Conservation (phyloP, 2,888 invertebrate species). For the Oxystoma pomonae region DNA sequence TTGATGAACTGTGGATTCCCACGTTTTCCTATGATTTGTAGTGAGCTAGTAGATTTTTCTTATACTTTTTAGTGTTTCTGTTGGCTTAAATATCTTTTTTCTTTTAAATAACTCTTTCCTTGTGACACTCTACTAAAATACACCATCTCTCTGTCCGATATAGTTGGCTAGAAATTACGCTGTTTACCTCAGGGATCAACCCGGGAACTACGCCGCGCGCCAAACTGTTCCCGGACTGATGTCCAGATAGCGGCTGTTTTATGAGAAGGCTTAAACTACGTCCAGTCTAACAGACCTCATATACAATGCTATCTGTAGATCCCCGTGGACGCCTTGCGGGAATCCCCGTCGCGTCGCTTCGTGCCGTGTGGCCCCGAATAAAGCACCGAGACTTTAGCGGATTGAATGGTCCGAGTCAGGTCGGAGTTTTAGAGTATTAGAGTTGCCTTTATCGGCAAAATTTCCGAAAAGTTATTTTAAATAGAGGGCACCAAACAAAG, state of each 20-base stretch:
- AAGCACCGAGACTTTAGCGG: background rate
- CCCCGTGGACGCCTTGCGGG: slow-evolving; percentile 42
- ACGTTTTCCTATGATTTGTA: too few species aligned
- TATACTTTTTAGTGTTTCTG: too few species aligned
- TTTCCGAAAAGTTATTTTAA: too few species aligned
- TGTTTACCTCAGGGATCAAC: background rate
- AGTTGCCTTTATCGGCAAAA: background rate
- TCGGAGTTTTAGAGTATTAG: background rate
- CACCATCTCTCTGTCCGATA: too few species aligned
- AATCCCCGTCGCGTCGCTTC: slow-evolving; percentile 9
- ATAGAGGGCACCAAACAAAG: too few species aligned
- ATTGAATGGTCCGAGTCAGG: background rate
- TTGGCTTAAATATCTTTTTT: too few species aligned
- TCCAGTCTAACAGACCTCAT: slow-evolving; percentile 50
- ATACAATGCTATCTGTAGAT: slow-evolving; percentile 49
- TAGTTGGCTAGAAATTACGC: background rate
- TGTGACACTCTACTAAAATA: too few species aligned
- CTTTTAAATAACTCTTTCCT: too few species aligned
- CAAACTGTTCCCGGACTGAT: slow-evolving; percentile 17
- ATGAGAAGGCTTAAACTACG: slow-evolving; percentile 50
- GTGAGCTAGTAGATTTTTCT: too few species aligned
- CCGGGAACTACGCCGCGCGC: background rate
- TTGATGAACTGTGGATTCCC: too few species aligned
- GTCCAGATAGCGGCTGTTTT: slow-evolving; percentile 49
- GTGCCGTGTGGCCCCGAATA: too few species aligned